phyloP scores from a whole-genome alignment of 2,888 invertebrate species.

The Danaus chrysippus region DNA sequence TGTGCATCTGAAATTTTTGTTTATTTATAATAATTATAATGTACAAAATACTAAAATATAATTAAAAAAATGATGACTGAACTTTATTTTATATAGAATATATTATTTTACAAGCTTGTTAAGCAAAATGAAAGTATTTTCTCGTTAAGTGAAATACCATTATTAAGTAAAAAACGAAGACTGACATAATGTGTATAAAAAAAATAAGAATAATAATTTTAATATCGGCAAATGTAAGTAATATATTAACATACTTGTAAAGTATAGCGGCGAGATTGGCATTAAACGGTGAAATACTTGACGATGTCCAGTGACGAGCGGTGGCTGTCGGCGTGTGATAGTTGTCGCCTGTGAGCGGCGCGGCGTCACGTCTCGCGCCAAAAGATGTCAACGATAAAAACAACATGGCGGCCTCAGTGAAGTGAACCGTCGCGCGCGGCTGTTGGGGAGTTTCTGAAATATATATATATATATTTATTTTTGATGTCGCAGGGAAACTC shows the following conservation, averaged over 20 bases:
- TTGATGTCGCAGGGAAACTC: no score
- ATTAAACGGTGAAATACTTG: slow-evolving; percentile 84
- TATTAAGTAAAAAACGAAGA: no score
- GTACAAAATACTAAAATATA: neutral
- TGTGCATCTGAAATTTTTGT: slow-evolving; percentile 71
- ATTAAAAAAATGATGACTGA: neutral
- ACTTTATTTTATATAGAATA: no score
- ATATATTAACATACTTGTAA: slow-evolving; percentile 80
- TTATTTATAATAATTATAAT: slow-evolving; percentile 3
- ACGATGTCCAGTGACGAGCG: slow-evolving; percentile 83
- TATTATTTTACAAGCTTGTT: no score
- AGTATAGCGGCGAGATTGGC: slow-evolving; percentile 87
- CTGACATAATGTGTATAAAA: no score
- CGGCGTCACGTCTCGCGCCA: slow-evolving; percentile 80
- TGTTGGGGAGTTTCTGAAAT: slow-evolving; percentile 56
- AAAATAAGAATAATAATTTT: no score
- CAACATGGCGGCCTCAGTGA: slow-evolving; percentile 81
- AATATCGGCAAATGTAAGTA: neutral
- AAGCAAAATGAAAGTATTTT: no score
- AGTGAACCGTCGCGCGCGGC: slow-evolving; percentile 83
- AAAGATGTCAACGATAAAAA: slow-evolving; percentile 81
- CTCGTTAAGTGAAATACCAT: no score
- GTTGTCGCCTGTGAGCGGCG: slow-evolving; percentile 82
- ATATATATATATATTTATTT: no score
- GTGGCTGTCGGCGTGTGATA: slow-evolving; percentile 68